Evolutionary conservation across 2,888 invertebrate species (phyloP).

Genomic region (Andrena dorsata): DNA sequence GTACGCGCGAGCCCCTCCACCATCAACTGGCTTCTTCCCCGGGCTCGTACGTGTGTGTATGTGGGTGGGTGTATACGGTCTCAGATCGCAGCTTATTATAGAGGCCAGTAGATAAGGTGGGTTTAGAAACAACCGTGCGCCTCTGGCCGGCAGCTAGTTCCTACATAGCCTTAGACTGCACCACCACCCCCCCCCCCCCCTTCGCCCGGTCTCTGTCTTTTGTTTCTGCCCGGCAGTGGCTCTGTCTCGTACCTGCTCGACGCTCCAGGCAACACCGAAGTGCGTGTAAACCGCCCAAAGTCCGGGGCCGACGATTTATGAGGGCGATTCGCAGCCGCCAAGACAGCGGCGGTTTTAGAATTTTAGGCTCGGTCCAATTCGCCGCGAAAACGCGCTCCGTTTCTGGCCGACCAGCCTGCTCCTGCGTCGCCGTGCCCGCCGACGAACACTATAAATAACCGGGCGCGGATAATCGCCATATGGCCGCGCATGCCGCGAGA

Average conservation of each 20-base stretch:
- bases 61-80: constrained; percentile 79
- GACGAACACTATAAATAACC: constrained; percentile 73
- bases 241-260: constrained; percentile 35
- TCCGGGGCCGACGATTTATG: constrained; percentile 74
- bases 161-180: constrained; percentile 55
- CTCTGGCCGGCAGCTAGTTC: constrained; percentile 76
- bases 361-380: constrained; percentile 66
- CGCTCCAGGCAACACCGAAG: constrained; percentile 66
- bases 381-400: constrained; percentile 56
- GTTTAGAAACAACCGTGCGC: constrained; percentile 78
- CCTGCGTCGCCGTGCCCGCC: constrained; percentile 48
- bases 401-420: constrained; percentile 37
- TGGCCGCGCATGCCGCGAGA: constrained; percentile 64
- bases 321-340: constrained; percentile 65
- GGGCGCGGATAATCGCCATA: constrained; percentile 74
- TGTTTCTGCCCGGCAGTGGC: constrained; percentile 8
- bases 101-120: constrained; percentile 82
- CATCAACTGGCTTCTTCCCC: constrained; percentile 28
- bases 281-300: constrained; percentile 65
- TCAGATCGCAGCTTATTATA: constrained; percentile 84
- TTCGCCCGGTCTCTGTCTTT: constrained; percentile 31
- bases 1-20: constrained; percentile 2
- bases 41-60: neutral
- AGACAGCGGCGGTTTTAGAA: constrained; percentile 62
- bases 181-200: too few relatives aligned